Percentiles rank a stretch among this genome's conserved stretches.
Conservation (phyloP, 2,888 invertebrate species). For the Callosobruchus maculatus region DNA sequence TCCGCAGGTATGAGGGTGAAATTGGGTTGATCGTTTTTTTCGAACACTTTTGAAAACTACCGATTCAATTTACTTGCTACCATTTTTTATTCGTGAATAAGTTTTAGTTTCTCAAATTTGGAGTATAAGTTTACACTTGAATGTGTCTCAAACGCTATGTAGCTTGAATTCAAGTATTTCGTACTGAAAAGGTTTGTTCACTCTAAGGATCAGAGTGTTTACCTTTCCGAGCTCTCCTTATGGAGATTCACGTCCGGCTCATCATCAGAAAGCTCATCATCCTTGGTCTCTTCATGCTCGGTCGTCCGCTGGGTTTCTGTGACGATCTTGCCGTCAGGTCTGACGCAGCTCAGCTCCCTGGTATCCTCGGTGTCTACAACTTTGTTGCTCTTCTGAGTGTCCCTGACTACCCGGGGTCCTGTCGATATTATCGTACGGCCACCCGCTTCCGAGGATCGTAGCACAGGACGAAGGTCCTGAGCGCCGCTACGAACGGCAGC, state of each 20-base stretch:
- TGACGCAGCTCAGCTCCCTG: conserved; percentile 70
- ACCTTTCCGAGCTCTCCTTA: conserved; percentile 50
- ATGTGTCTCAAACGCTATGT: too few species aligned
- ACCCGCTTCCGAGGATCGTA: conserved; percentile 58
- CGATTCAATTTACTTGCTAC: too few species aligned
- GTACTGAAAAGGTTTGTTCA: too few species aligned
- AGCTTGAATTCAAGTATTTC: too few species aligned
- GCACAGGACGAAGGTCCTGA: conserved; percentile 68
- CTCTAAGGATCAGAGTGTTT: too few species aligned
- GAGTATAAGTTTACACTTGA: too few species aligned
- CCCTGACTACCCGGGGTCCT: conserved; percentile 71
- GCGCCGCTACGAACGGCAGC: conserved; percentile 64
- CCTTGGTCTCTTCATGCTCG: conserved; percentile 79
- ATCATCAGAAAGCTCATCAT: conserved; percentile 71
- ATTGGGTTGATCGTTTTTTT: too few species aligned
- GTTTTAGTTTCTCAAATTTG: too few species aligned
- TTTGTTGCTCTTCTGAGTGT: conserved; percentile 72
- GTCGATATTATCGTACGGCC: conserved; percentile 61
- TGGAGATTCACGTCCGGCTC: conserved; percentile 50
- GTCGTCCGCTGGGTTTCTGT: conserved; percentile 81
- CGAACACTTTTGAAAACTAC: too few species aligned
- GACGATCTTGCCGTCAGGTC: conserved; percentile 79
- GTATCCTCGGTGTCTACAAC: conserved; percentile 85
- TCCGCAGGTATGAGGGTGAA: too few species aligned
- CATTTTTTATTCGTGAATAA: too few species aligned